Base-by-base conservation (phyloP, 2,888 invertebrate species). In the Pedicia rivosa region DNA sequence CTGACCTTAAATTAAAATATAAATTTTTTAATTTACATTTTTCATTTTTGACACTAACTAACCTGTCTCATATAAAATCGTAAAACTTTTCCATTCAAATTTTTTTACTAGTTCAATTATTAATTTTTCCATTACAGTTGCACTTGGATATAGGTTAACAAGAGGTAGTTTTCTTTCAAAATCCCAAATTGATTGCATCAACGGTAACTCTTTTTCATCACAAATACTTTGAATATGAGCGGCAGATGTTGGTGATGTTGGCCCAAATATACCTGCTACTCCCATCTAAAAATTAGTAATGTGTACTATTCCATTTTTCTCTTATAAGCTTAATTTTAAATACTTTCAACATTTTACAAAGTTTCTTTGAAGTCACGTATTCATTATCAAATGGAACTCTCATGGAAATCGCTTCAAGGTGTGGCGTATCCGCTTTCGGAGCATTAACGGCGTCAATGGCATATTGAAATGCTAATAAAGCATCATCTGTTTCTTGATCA, bases 261-360 rank as follows among this genome's bases (percentile, higher is more conserved):
- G 90, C 1, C 92, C 91, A 50, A 92, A 78, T 32, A 92, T 70
- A 28, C 79, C 90, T 4, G 78, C 76, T 5, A 88, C 67, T 40
- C 83, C 83, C 42, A 66, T 65, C 72, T 72, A n/a, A n/a, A n/a
- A n/a, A n/a, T n/a, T n/a, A n/a, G n/a, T n/a, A n/a, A n/a, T n/a
- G n/a, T n/a, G n/a, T n/a, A n/a, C n/a, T n/a, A n/a, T n/a, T n/a
- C n/a, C n/a, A n/a, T n/a, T n/a, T n/a, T n/a, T n/a, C n/a, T n/a
- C n/a, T n/a, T n/a, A n/a, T n/a, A n/a, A n/a, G n/a, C n/a, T n/a
- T n/a, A n/a, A n/a, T n/a, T n/a, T n/a, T n/a, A n/a, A n/a, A n/a
- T n/a, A n/a, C n/a, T n/a, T n/a, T n/a, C n/a, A n/a, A n/a, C n/a
- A n/a, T n/a, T n/a, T n/a, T n/a, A n/a, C n/a, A n/a, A n/a, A n/a